Base-by-base conservation (phyloP, 2,797 vertebrate genomes). In the Molossus alvarezi region DNA sequence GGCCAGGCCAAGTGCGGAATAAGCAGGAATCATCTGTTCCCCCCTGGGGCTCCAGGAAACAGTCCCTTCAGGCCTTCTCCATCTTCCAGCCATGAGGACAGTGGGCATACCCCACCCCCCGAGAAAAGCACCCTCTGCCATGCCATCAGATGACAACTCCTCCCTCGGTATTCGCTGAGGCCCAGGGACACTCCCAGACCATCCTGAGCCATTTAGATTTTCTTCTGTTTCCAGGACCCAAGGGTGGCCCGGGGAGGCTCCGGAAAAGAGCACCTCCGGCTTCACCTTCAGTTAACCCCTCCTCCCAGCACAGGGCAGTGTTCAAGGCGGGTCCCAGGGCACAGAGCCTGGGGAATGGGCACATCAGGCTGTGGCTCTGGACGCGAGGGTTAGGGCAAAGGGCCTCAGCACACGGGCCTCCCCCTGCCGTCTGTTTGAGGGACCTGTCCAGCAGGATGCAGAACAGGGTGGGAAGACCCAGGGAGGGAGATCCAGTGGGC, bases 111-210 rank as follows among this genome's bases (percentile, higher is more conserved):
- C 51, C n/a, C 20, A 7, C 51, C 45, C 53, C 18, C 41, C 41
- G 41, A 18, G 37, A n/a, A 60, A 33, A 37, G 60, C 8, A n/a
- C 51, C 64, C 23, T 51, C 17, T 5, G 3, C 15, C 1, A 0
- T 5, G 33, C n/a, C 2, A 0, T 10, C 0, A 0, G 33, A 20
- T 8, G 60, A 65, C 41, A 58, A 29, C 1, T 0, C 2, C 37
- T 17, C 55, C 53, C 17, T 0, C 4, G n/a, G 51, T 23, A 0
- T 41, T 67, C 37, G 29, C 58, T 13, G 2, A 64, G 60, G 57
- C 55, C 71, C 57, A 2, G 45, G 51, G 60, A 29, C 18, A 1
- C 17, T 81, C 80, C 80, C 20, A 15, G 65, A 45, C 60, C 83
- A 57, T 18, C 58, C 55, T 33, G 51, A 94, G 53, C 25, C 65